A percentile compares a stretch with the other conserved stretches of the same genome.
Evolutionary conservation across 2,888 invertebrate genomes (phyloP).

Genomic region (Chironomus riparius): DNA sequence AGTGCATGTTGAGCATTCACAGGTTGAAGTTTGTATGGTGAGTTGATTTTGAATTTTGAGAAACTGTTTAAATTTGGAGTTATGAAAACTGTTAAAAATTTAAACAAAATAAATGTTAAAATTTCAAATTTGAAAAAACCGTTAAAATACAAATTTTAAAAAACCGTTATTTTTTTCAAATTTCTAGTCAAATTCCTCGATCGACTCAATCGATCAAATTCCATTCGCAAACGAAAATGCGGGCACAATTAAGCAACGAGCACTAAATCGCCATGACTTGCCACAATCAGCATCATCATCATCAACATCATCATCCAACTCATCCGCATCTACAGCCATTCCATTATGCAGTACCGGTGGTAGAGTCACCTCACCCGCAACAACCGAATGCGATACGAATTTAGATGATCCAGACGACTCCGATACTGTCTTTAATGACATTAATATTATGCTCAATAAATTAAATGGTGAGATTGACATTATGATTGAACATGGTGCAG

Average conservation of each 20-base stretch:
- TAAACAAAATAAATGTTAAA: too few species aligned
- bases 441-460: conserved; percentile 23
- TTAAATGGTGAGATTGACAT: conserved; percentile 22
- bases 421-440: conserved; percentile 20
- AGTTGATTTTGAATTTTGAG: neutral
- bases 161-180: neutral
- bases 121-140: too few species aligned
- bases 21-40: conserved; percentile 25
- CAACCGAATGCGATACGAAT: conserved; percentile 22
- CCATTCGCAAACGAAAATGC: conserved; percentile 99
- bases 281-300: conserved; percentile 38
- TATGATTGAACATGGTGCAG: conserved; percentile 23
- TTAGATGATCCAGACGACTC: conserved; percentile 19
- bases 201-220: conserved; percentile 83
- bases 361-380: conserved; percentile 17
- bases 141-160: too few species aligned
- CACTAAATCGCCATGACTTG: conserved; percentile 46
- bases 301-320: conserved; percentile 39
- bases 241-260: conserved; percentile 89
- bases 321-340: conserved; percentile 38
- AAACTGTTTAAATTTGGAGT: too few species aligned
- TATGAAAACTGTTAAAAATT: too few species aligned
- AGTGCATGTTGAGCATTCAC: conserved; percentile 22
- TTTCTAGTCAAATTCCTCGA: conserved; percentile 80
- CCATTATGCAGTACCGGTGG: conserved; percentile 18